Percentiles rank a stretch among this genome's conserved stretches.
These are phyloP conservation scores for Cyanoramphus novaezelandiae DNA, from an alignment of 2,113 vertebrate species.

Conservation along the genomic window DNA sequence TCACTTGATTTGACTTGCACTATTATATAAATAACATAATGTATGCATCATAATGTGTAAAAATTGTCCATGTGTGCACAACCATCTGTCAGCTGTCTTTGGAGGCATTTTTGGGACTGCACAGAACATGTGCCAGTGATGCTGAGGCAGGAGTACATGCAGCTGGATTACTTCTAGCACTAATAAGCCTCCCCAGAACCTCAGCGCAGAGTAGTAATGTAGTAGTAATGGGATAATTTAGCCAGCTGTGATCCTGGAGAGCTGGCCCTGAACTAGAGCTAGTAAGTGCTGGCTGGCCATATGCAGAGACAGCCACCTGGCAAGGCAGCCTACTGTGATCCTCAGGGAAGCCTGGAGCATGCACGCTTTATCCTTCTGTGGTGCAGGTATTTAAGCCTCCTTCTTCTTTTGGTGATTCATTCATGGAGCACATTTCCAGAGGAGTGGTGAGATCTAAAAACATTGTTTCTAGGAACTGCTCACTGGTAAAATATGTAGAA, in stretches of 20 bases:
- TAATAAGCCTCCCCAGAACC: slow-evolving; percentile 1
- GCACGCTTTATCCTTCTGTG: neutral
- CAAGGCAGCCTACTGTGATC: neutral
- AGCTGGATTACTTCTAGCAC: neutral
- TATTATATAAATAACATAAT: neutral
- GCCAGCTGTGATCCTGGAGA: neutral
- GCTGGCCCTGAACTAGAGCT: neutral
- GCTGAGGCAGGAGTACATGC: neutral
- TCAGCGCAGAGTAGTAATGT: neutral
- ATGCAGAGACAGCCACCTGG: neutral
- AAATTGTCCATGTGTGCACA: neutral
- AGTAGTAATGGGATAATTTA: neutral
- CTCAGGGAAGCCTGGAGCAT: neutral
- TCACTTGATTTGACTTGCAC: neutral
- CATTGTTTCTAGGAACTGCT: neutral
- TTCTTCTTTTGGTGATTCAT: neutral
- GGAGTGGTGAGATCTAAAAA: neutral
- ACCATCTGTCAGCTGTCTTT: neutral
- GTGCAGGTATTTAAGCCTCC: neutral
- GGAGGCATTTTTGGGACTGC: neutral
- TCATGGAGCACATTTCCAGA: neutral
- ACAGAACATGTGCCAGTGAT: neutral
- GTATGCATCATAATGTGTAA: neutral
- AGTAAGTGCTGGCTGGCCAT: neutral
- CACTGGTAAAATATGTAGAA: neutral